Conservation (phyloP, 2,888 invertebrate species). For the Dicyrtomina minuta region DNA sequence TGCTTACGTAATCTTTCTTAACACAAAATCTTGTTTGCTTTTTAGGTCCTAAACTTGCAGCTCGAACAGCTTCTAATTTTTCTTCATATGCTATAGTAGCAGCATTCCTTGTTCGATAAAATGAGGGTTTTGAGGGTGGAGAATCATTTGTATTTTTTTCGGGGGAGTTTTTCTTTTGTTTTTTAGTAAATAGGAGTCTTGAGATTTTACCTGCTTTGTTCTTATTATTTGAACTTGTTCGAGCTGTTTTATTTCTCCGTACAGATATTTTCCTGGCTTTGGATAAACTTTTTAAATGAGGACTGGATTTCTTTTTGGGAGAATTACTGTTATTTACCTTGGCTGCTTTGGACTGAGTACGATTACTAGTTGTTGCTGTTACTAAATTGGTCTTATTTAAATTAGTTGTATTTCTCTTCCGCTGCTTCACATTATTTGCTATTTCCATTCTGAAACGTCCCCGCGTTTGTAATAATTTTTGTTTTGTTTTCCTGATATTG, state of each 20-base stretch:
- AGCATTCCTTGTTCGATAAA: conserved; percentile 28
- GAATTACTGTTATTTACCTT: too few relatives aligned
- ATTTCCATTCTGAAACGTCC: conserved; percentile 5
- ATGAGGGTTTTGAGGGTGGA: neutral
- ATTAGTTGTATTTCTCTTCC: neutral
- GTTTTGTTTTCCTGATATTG: too few relatives aligned
- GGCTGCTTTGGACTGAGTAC: too few relatives aligned
- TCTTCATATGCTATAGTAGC: conserved; percentile 23
- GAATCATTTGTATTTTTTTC: neutral
- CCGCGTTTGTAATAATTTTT: too few relatives aligned
- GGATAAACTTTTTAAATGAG: conserved; percentile 14
- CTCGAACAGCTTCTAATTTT: conserved; percentile 22
- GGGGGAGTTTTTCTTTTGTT: neutral
- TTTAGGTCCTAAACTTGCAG: conserved; percentile 3
- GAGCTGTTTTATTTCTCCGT: conserved; percentile 3
- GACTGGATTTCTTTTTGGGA: neutral
- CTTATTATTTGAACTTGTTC: too few relatives aligned
- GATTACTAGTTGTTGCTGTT: too few relatives aligned
- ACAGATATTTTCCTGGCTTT: conserved; percentile 14
- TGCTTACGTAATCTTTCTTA: conserved; percentile 18
- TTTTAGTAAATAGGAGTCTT: neutral
- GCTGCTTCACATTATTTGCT: conserved; percentile 20
- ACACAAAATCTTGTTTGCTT: conserved; percentile 7
- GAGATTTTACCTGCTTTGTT: conserved; percentile 15
- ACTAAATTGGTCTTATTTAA: too few relatives aligned